Evolutionary conservation across 1,140 invertebrate species (phyloP), one percentile per base, ranked within the genome.

Genomic region (Pseudomyrmex dendroicus): DNA sequence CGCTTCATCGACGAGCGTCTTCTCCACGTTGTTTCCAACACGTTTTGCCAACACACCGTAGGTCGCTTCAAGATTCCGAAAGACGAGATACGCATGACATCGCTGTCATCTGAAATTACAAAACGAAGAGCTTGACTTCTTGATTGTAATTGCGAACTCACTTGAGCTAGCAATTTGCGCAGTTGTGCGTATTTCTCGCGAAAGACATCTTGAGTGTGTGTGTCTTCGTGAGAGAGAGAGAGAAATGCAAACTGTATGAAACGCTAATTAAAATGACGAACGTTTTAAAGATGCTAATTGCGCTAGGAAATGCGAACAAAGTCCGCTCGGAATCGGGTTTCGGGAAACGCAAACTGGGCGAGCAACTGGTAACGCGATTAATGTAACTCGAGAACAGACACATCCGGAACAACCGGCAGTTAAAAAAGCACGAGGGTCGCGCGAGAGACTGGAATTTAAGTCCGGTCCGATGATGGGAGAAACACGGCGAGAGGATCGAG

Each of bases 281-380:
- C 56, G 83, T 87, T 85, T 74, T 59, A 62, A 84, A 88, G 86
- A 90, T 77, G 72, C 57, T 85, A 87, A 88, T 85, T 85, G 52
- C 44, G 54, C n/a, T 20, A 56, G 84, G 84, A 86, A 90, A 84
- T 25, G 72, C 59, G 52, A 86, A 82, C 76, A 82, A 87, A 84
- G 63, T 70, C 57, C 59, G n/a, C 66, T 78, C 22, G 89, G 89
- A 85, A 82, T 90, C 77, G 50, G 57, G 78, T 91, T 90, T 88
- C 89, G 35, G 59, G 77, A 54, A 35, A 35, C 56, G 67, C 67
- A 70, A 90, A 90, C 25, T 87, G 73, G 86, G 73, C 59, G 22
- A 48, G 15, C 46, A 52, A 15, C 13, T 57, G 54, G 44, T 25
- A 54, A 68, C 35, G 12, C 44, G 17, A 13, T n/a, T 78, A 22